These are phyloP conservation scores for Parnassius glacialis DNA, from an alignment of 2,888 invertebrate genomes.

Conservation along the genomic window DNA sequence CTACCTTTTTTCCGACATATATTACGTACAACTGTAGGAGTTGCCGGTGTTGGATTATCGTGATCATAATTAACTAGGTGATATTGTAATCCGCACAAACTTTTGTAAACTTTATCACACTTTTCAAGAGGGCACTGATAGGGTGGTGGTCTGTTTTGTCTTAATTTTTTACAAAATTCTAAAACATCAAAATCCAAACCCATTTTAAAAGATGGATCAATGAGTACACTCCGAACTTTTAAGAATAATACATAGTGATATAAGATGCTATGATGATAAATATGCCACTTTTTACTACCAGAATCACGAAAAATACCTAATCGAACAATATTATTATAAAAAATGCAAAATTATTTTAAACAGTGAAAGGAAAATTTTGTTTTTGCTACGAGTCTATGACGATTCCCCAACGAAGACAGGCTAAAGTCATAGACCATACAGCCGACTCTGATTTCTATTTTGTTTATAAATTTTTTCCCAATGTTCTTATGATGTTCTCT, in stretches of 20 bases:
- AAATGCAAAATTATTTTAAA: constrained; percentile 22
- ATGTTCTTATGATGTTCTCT: too few relatives aligned
- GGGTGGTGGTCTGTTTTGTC: constrained; percentile 89
- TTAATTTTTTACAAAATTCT: constrained; percentile 91
- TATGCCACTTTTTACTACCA: constrained; percentile 1
- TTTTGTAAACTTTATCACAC: constrained; percentile 93
- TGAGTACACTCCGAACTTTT: too few relatives aligned
- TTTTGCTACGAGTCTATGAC: too few relatives aligned
- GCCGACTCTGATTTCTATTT: too few relatives aligned
- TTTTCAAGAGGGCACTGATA: constrained; percentile 92
- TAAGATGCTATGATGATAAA: too few relatives aligned
- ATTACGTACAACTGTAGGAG: constrained; percentile 82
- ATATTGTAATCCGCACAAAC: constrained; percentile 91
- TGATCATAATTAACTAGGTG: constrained; percentile 93
- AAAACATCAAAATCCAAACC: constrained; percentile 92
- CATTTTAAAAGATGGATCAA: constrained; percentile 68
- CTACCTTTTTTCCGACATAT: constrained; percentile 81
- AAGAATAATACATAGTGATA: too few relatives aligned
- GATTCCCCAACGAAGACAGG: too few relatives aligned
- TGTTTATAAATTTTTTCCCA: too few relatives aligned
- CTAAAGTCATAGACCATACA: too few relatives aligned
- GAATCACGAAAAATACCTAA: too few relatives aligned
- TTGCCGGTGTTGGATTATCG: constrained; percentile 85
- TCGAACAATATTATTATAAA: too few relatives aligned
- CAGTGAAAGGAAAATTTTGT: constrained; percentile 33